Evolutionary conservation across 2,888 invertebrate genomes (phyloP).

Genomic region (Bugulina stolonifera): DNA sequence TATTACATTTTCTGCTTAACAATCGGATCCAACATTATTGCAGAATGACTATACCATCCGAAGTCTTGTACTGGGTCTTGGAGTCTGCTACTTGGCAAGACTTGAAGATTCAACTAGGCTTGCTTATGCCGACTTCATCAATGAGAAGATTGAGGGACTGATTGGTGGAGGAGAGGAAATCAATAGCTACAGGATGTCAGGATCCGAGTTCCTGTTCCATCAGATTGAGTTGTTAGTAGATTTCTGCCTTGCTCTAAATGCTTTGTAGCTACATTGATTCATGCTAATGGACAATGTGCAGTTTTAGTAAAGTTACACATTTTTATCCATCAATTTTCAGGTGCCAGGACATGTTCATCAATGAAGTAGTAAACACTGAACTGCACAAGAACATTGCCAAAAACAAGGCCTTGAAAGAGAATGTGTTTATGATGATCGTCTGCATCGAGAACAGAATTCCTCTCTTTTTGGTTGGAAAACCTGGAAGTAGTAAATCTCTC

Average conservation of each 20-base stretch:
- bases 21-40: too few species aligned
- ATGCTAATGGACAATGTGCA: too few species aligned
- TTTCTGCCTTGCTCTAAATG: too few species aligned
- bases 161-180: neutral
- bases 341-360: constrained; percentile 45
- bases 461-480: constrained; percentile 33
- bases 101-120: constrained; percentile 15
- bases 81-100: constrained; percentile 23
- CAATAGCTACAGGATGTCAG: neutral
- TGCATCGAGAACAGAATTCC: constrained; percentile 33
- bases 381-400: constrained; percentile 30
- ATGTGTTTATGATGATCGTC: constrained; percentile 33
- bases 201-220: neutral
- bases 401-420: constrained; percentile 32
- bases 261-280: too few species aligned
- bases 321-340: too few species aligned
- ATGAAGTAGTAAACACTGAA: constrained; percentile 2
- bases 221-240: constrained; percentile 11
- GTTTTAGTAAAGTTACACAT: too few species aligned
- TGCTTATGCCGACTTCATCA: neutral
- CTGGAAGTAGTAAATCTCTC: constrained; percentile 33
- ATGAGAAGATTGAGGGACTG: neutral
- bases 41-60: neutral
- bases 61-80: constrained; percentile 19
- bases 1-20: too few species aligned